phyloP scores from a whole-genome alignment of 2,113 vertebrate genomes.

The Capreolus pygargus region DNA sequence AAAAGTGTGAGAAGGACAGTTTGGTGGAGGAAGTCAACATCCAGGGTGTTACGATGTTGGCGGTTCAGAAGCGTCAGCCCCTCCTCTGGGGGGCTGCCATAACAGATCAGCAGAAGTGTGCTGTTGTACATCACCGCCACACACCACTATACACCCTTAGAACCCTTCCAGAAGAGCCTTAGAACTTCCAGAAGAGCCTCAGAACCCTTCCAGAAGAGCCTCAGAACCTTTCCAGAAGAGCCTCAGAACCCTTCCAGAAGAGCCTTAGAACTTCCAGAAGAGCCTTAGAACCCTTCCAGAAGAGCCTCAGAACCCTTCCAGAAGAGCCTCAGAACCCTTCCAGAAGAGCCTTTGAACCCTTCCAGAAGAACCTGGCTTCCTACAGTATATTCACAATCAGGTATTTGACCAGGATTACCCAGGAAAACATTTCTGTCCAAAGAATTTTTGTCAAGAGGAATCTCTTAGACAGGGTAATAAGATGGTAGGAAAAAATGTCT shows the following conservation, averaged over 20 bases:
- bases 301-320: no score
- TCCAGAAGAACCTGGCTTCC: background rate
- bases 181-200: no score
- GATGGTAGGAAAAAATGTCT: background rate
- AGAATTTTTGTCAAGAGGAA: background rate
- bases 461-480: background rate
- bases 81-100: rapidly evolving
- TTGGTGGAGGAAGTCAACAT: background rate
- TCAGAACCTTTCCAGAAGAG: background rate
- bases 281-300: background rate
- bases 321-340: no score
- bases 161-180: background rate
- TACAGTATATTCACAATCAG: background rate
- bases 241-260: background rate
- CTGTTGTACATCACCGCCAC: rapidly evolving
- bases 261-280: background rate
- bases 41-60: background rate
- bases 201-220: no score
- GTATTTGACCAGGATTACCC: background rate
- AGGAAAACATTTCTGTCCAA: background rate
- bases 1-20: background rate
- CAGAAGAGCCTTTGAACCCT: no score
- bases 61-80: background rate
- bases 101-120: background rate
- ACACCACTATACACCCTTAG: background rate